A percentile compares a stretch with the other conserved stretches of the same genome.
These are phyloP conservation scores for Terebella lapidaria DNA, from an alignment of 2,888 invertebrate species.

Conservation along the genomic window DNA sequence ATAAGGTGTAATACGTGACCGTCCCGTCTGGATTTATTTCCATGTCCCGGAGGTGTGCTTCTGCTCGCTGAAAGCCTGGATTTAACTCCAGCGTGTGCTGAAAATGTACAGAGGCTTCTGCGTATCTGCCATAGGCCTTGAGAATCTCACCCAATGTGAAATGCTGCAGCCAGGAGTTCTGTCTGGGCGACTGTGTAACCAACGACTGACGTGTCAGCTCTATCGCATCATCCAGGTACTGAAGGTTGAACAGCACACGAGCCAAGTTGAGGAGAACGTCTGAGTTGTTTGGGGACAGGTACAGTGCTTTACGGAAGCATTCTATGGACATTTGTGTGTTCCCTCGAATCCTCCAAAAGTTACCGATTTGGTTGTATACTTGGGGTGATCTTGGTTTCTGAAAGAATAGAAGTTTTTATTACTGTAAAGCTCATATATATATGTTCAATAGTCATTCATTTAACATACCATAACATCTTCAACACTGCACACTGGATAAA, in stretches of 20 bases:
- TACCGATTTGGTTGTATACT: conserved; percentile 84
- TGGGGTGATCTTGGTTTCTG: conserved; percentile 65
- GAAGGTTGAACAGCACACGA: conserved; percentile 76
- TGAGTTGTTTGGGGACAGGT: conserved; percentile 79
- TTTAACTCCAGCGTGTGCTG: conserved; percentile 76
- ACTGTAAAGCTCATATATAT: not conserved
- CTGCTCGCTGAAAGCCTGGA: conserved; percentile 79
- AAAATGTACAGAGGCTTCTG: conserved; percentile 79
- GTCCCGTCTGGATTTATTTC: conserved; percentile 73
- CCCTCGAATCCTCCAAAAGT: conserved; percentile 86
- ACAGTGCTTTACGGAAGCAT: conserved; percentile 77
- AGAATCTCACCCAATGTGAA: conserved; percentile 87
- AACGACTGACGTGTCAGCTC: conserved; percentile 78
- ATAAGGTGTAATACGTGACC: conserved; percentile 77
- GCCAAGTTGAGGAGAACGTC: conserved; percentile 81
- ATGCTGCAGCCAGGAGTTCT: conserved; percentile 86
- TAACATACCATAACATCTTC: too few relatives aligned
- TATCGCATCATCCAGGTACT: conserved; percentile 85
- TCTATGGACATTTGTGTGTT: conserved; percentile 82
- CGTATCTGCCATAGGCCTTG: conserved; percentile 83
- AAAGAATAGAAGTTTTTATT: conserved; percentile 16
- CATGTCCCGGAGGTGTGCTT: conserved; percentile 74
- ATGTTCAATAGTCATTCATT: too few relatives aligned
- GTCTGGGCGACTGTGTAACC: conserved; percentile 77
- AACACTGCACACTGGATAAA: too few relatives aligned